Evolutionary conservation across 1,140 invertebrate genomes (phyloP).

Genomic region (Zaprionus davidi): DNA sequence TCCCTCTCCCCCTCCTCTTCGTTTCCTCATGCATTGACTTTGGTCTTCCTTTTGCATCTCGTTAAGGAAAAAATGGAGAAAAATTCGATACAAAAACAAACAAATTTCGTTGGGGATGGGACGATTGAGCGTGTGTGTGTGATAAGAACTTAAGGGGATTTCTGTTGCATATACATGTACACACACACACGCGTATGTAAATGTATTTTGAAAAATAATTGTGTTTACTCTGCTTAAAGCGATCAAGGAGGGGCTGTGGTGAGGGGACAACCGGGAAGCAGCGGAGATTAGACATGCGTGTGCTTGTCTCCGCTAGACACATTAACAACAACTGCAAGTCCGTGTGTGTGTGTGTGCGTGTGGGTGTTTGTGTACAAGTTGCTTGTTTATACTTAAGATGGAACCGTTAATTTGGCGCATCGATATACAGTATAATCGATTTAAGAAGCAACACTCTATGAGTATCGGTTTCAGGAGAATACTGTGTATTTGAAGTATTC

Average conservation of each 20-base stretch:
- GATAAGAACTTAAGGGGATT: conserved; percentile 68
- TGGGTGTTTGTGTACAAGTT: not conserved
- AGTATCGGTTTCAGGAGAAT: not conserved
- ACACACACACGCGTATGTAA: conserved; percentile 10
- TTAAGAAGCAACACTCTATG: conserved; percentile 7
- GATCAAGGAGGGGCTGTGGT: conserved; percentile 39
- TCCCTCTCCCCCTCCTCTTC: conserved; percentile 21
- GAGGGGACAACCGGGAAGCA: conserved; percentile 6
- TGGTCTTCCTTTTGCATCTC: conserved; percentile 56
- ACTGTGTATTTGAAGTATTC: not conserved
- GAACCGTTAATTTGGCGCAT: conserved; percentile 1
- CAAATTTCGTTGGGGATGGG: conserved; percentile 28
- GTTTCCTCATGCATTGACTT: conserved; percentile 27
- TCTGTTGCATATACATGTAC: conserved; percentile 46
- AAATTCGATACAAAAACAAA: conserved; percentile 69
- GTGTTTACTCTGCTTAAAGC: conserved; percentile 78
- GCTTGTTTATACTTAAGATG: not conserved
- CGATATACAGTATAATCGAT: conserved; percentile 10
- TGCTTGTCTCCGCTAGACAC: conserved; percentile 30
- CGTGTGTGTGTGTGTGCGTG: not conserved
- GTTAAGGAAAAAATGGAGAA: conserved; percentile 59
- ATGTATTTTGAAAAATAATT: conserved; percentile 64
- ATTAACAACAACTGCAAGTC: not conserved
- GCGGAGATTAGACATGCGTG: conserved; percentile 34
- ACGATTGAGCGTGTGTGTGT: conserved; percentile 28